Conservation (phyloP, 2,797 vertebrate species). For the Scarus forsteni region DNA sequence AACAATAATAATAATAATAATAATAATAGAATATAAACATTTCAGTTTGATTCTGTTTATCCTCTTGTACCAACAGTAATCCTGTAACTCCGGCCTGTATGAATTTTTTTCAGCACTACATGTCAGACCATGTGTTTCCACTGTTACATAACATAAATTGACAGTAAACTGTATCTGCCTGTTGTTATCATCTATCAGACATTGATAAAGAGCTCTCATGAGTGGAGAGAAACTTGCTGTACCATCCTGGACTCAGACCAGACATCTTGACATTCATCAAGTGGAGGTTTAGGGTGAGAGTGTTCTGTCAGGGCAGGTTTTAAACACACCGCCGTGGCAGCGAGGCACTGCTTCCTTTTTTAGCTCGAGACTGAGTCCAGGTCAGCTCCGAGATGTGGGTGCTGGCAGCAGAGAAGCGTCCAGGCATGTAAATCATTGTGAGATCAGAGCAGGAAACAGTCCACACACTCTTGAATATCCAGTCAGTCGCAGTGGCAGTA, state of each 20-base stretch:
- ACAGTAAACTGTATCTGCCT: background rate
- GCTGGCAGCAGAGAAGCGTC: conserved; percentile 58
- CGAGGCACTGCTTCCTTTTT: conserved; percentile 70
- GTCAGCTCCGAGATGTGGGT: conserved; percentile 53
- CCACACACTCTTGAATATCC: conserved; percentile 15
- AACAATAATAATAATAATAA: no score
- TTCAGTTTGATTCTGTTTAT: no score
- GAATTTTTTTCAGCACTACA: no score
- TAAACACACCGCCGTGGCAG: conserved; percentile 62
- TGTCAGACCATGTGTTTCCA: background rate
- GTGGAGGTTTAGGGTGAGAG: conserved; percentile 54
- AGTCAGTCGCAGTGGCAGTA: conserved; percentile 42
- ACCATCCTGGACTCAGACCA: conserved; percentile 40
- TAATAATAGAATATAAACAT: no score
- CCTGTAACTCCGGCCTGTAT: no score
- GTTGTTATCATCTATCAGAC: conserved; percentile 7
- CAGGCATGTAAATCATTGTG: conserved; percentile 64
- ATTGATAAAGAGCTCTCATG: conserved; percentile 1
- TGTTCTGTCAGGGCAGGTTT: conserved; percentile 56
- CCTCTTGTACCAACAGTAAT: no score
- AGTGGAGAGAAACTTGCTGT: conserved; percentile 1
- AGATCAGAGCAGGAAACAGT: conserved; percentile 40
- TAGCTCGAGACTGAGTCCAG: conserved; percentile 66
- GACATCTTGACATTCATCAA: conserved; percentile 54
- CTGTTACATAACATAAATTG: no score